Base-by-base conservation (phyloP, 2,113 vertebrate species). In the Thryonomys swinderianus region DNA sequence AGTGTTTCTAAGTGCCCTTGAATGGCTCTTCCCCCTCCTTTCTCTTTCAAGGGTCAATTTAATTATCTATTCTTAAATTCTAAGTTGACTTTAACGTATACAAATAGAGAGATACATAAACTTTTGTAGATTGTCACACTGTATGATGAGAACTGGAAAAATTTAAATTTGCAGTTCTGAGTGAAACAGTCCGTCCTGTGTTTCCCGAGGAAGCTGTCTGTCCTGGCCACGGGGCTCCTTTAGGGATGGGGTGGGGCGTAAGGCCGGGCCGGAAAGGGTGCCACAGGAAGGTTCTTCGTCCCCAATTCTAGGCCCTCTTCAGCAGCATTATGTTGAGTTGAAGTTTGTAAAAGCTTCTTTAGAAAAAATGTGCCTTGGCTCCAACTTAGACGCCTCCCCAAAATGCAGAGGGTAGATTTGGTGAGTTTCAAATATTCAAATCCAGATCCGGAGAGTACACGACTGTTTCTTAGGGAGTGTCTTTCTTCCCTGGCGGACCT, bases 31-130 rank as follows among this genome's bases (percentile, higher is more conserved):
- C 51, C 82, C 27, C 45, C 34, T 53, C 34, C 34, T 81, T 57
- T 69, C 85, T 69, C 53, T 40, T 23, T 42, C 59, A 91, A 0
- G 0, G 78, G 93, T 92, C 66, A 97, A 34, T 0, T 2, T 86
- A 97, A 95, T 88, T 92, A 78, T 3, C 55, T 78, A 95, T 73
- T 91, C 12, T 45, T 88, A 91, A 79, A 79, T 62, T 94, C 95
- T n/a, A 66, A 67, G 55, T 90, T 91, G 73, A 74, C 61, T 91
- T 91, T 91, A 88, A 85, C 57, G 93, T 88, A 94, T 94, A 61
- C 95, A 97, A 97, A 96, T 85, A 69, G 37, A 64, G 76, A 83
- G 55, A 74, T 7, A 5, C 37, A 85, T 45, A 92, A 88, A 67
- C 61, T 91, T 93, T 78, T 93, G 55, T 71, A 83, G 79, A 80